Percentiles rank a stretch among this genome's conserved stretches.
phyloP scores from a whole-genome alignment of 2,797 vertebrate genomes.

The Gallinago stenura region DNA sequence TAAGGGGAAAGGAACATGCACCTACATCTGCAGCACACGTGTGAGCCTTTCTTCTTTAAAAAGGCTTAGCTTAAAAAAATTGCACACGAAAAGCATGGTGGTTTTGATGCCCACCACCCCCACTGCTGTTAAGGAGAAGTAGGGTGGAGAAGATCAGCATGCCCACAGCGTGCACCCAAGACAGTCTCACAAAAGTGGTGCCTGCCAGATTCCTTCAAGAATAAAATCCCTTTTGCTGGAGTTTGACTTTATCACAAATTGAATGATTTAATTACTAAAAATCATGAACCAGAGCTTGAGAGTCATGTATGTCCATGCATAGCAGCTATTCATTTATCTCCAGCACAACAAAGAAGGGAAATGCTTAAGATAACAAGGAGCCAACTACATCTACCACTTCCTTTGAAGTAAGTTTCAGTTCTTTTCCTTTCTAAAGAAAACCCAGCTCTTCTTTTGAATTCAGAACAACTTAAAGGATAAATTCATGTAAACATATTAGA shows the following conservation, averaged over 20 bases:
- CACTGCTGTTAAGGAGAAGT: not conserved
- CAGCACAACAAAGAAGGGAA: conserved; percentile 59
- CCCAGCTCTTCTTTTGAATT: not conserved
- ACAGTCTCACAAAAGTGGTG: not conserved
- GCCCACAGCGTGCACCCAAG: not conserved
- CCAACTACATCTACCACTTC: conserved; percentile 14
- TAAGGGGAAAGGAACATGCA: not conserved
- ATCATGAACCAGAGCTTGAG: not conserved
- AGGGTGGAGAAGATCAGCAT: not conserved
- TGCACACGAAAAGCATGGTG: not conserved
- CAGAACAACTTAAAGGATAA: conserved; percentile 1
- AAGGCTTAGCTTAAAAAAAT: not conserved
- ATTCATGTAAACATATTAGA: not conserved
- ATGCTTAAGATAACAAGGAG: conserved; percentile 40
- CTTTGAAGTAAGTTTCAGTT: conserved; percentile 34
- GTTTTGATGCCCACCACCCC: not conserved
- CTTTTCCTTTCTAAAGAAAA: conserved; percentile 16
- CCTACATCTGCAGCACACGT: not conserved
- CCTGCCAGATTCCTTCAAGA: not conserved
- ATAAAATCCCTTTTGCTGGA: not conserved
- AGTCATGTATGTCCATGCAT: not conserved
- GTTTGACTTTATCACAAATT: not conserved
- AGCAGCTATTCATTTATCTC: conserved; percentile 7
- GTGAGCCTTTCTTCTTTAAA: not conserved
- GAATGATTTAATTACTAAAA: not conserved